These are phyloP conservation scores for Rotaria sp. DNA, from an alignment of 2,888 invertebrate genomes.

Conservation along the genomic window DNA sequence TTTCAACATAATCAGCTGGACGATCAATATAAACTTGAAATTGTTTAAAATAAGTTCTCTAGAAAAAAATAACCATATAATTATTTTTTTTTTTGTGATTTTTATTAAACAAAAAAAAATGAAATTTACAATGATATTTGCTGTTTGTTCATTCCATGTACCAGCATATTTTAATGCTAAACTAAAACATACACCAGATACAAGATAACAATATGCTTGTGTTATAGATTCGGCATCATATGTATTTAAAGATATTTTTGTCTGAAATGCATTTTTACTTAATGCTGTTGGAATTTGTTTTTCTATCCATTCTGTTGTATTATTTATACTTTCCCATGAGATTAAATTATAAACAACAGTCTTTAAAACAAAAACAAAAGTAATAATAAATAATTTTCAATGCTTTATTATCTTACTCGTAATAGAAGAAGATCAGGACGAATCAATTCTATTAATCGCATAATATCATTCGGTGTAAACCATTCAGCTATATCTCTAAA, in stretches of 20 bases:
- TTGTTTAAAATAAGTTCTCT: constrained; percentile 34
- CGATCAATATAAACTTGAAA: constrained; percentile 20
- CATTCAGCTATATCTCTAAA: constrained; percentile 73
- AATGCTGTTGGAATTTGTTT: constrained; percentile 47
- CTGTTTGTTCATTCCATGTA: constrained; percentile 73
- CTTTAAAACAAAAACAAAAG: not conserved
- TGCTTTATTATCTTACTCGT: constrained; percentile 55
- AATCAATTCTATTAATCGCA: constrained; percentile 79
- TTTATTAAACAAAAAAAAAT: not conserved
- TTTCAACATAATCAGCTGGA: not conserved
- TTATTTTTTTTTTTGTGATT: not conserved
- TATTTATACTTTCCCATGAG: constrained; percentile 76
- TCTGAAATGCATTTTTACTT: not conserved
- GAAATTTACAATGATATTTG: constrained; percentile 63
- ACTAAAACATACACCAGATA: constrained; percentile 86
- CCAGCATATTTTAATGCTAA: constrained; percentile 88
- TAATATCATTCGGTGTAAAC: constrained; percentile 80
- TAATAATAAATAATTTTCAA: not conserved
- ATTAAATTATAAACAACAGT: constrained; percentile 63
- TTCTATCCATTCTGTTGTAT: constrained; percentile 69
- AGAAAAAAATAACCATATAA: constrained; percentile 17
- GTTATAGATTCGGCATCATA: constrained; percentile 36
- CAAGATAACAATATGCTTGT: constrained; percentile 90
- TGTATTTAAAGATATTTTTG: not conserved
- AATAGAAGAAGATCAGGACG: constrained; percentile 81